Evolutionary conservation across 2,888 invertebrate species (phyloP).

Genomic region (Argyra leucocephala): DNA sequence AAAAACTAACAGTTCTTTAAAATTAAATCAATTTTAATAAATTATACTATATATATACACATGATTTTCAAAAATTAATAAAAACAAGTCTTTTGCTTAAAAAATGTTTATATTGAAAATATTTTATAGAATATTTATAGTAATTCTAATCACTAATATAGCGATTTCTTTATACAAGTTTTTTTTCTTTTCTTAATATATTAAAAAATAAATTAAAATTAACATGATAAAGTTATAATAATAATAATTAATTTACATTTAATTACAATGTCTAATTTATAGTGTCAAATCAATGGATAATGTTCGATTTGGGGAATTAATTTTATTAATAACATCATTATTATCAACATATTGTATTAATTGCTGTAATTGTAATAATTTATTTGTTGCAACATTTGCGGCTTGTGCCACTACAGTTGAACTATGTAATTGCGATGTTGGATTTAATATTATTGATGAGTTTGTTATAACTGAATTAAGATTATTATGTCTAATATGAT

Average conservation of each 20-base stretch:
- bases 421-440: not conserved
- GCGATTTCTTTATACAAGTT: not conserved
- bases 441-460: conserved; percentile 27
- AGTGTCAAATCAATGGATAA: conserved; percentile 42
- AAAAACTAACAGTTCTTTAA: too few species aligned
- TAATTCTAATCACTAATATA: not conserved
- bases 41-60: too few species aligned
- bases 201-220: not conserved
- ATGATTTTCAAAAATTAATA: too few species aligned
- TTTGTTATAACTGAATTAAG: conserved; percentile 24
- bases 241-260: not conserved
- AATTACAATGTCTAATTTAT: conserved; percentile 24
- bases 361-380: not conserved
- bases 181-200: not conserved
- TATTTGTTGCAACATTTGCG: not conserved
- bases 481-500: conserved; percentile 24
- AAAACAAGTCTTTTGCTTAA: too few species aligned
- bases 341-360: too few species aligned
- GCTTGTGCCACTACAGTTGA: not conserved
- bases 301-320: conserved; percentile 32
- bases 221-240: not conserved
- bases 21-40: too few species aligned
- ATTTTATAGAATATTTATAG: too few species aligned
- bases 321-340: conserved; percentile 21
- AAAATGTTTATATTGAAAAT: too few species aligned